These are phyloP conservation scores for Tursiops truncatus DNA, from an alignment of 2,113 vertebrate genomes.

Conservation along the genomic window DNA sequence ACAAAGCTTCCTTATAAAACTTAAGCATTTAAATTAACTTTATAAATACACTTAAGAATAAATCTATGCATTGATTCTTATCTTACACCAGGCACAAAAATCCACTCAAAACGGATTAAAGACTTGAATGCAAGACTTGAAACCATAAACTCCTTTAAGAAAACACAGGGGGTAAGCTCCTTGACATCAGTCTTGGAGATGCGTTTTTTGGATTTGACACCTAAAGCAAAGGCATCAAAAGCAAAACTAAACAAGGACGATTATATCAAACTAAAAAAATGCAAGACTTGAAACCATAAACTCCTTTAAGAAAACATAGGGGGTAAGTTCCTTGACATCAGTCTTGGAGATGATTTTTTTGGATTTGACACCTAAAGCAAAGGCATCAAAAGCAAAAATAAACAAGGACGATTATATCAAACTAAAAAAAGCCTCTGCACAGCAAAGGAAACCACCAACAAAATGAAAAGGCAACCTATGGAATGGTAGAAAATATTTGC, in stretches of 20 bases:
- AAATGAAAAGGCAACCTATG: background rate
- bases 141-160: background rate
- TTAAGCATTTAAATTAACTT: slow-evolving; percentile 7
- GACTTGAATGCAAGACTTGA: background rate
- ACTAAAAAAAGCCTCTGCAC: no score
- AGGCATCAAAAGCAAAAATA: background rate
- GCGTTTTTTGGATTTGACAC: background rate
- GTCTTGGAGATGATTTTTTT: background rate
- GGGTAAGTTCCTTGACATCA: background rate
- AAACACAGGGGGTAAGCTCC: background rate
- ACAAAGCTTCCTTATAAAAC: background rate
- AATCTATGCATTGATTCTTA: background rate
- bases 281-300: background rate
- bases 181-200: background rate
- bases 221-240: background rate
- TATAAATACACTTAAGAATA: background rate
- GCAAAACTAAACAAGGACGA: background rate
- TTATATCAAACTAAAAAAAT: background rate
- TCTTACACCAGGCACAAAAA: background rate
- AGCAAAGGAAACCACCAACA: background rate
- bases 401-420: background rate
- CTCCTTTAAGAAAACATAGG: background rate
- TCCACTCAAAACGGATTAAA: background rate
- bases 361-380: background rate
- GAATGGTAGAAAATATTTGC: background rate